Conservation (phyloP, 2,113 vertebrate species). For the Corynorhinus townsendii region DNA sequence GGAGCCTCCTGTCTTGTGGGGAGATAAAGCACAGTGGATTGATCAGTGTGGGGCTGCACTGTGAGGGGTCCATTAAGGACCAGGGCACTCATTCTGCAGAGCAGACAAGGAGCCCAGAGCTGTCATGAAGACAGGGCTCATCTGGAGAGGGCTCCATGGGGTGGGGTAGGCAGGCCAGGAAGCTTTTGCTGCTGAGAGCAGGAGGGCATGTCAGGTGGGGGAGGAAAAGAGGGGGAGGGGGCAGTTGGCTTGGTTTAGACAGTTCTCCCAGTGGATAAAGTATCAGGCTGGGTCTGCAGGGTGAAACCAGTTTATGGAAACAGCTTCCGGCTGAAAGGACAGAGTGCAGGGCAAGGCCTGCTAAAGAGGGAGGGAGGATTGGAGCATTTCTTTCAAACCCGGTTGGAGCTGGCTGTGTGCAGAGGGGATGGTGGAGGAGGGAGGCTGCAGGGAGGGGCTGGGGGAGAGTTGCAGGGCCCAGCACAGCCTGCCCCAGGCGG, state of each 20-base stretch:
- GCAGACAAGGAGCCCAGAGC: neutral
- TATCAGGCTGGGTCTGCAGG: neutral
- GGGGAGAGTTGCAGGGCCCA: neutral
- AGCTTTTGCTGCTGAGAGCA: neutral
- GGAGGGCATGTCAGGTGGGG: neutral
- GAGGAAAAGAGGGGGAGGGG: neutral
- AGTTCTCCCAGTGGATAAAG: neutral
- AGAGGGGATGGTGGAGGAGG: neutral
- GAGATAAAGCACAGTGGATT: neutral
- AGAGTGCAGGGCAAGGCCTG: neutral
- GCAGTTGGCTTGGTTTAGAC: neutral
- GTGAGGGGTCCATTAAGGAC: neutral
- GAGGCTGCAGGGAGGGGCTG: neutral
- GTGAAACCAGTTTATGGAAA: neutral
- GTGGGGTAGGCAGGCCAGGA: neutral
- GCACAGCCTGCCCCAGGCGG: neutral
- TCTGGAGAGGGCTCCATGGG: neutral
- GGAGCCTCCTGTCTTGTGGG: neutral
- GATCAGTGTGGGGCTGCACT: neutral
- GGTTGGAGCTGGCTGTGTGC: slow-evolving; percentile 8
- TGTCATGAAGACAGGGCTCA: neutral
- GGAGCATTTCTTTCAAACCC: neutral
- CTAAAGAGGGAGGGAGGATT: neutral
- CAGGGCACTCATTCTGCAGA: neutral
- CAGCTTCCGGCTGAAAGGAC: neutral